Base-by-base conservation (phyloP, 2,888 invertebrate species). In the Eugnorisma glareosa region DNA sequence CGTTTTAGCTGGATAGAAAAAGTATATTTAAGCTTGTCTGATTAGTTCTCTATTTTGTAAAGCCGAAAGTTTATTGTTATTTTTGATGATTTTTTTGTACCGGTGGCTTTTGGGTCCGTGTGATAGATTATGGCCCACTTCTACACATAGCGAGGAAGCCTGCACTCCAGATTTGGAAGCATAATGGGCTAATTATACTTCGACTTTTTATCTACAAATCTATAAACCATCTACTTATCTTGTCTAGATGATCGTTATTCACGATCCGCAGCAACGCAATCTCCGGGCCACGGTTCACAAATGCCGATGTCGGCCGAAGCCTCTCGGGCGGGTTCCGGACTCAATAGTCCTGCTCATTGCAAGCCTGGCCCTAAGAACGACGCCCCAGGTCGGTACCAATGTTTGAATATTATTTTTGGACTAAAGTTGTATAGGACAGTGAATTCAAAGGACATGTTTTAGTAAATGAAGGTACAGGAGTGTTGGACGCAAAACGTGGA, bases 291-390 rank as follows among this genome's bases (percentile, higher is more conserved):
- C 93, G 95, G 93, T 63, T 93, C 94, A 8, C 95, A 94, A 82
- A 95, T 96, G 95, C 95, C 97, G 79, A 96, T 96, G 95, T 97
- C 97, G 6, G 97, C 97, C 43, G 97, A 97, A 85, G 96, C 94
- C 10, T 96, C 96, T 8, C 93, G 96, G 35, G 96, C 97, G 11
- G 93, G 94, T 82, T 96, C 96, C 13, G 96, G 95, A 2, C 94
- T 97, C 57, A 96, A 95, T 90, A 96, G 96, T 75, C 97, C 97
- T 48, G 96, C 97, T 81, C 95, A 95, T 86, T 94, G 94, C 92
- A 96, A 96, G 86, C 95, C 93, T 31, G 94, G 94, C 11, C 93
- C 94, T 63, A 95, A 95, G 68, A 93, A 94, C 86, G 97, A 97
- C 90, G 95, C 96, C 71, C 97, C 97, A 91, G 97, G 97, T 97